Conservation (phyloP, 2,888 invertebrate genomes). For the Acrobeloides nanus region DNA sequence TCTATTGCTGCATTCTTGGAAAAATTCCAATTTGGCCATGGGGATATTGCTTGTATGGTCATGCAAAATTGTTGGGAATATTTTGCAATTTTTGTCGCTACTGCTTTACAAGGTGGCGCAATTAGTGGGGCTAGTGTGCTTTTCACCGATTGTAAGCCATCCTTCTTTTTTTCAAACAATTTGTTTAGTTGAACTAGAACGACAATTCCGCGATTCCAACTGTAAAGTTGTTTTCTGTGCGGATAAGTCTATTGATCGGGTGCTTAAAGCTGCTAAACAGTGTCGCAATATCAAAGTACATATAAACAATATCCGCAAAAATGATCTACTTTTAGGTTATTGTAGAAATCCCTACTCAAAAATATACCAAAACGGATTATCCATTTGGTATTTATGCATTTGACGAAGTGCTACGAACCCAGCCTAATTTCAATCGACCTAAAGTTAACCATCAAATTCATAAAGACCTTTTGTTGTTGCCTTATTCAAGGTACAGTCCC, state of each 20-base stretch:
- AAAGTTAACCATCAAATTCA: constrained; percentile 13
- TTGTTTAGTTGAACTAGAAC: constrained; percentile 28
- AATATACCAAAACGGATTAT: not conserved
- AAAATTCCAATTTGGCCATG: constrained; percentile 21
- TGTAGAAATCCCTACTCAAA: no score
- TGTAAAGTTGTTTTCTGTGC: constrained; percentile 26
- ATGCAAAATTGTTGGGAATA: constrained; percentile 37
- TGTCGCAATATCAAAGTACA: constrained; percentile 15
- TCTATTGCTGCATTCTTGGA: constrained; percentile 29
- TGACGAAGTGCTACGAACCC: constrained; percentile 14
- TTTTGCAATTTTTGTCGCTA: constrained; percentile 24
- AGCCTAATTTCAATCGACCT: constrained; percentile 2
- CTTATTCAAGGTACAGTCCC: no score
- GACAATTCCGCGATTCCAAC: constrained; percentile 30
- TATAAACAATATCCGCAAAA: not conserved
- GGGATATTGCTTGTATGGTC: constrained; percentile 36
- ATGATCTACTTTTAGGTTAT: not conserved
- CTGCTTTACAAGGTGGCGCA: constrained; percentile 32
- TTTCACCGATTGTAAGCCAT: constrained; percentile 41
- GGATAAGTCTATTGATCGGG: constrained; percentile 22
- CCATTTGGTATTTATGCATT: constrained; percentile 11
- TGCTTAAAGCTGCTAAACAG: constrained; percentile 26
- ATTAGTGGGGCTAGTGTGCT: constrained; percentile 40
- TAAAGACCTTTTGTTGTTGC: constrained; percentile 20
- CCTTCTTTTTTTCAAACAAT: no score